phyloP scores from a whole-genome alignment of 2,888 invertebrate genomes.

The Didymodactylos carnosus region DNA sequence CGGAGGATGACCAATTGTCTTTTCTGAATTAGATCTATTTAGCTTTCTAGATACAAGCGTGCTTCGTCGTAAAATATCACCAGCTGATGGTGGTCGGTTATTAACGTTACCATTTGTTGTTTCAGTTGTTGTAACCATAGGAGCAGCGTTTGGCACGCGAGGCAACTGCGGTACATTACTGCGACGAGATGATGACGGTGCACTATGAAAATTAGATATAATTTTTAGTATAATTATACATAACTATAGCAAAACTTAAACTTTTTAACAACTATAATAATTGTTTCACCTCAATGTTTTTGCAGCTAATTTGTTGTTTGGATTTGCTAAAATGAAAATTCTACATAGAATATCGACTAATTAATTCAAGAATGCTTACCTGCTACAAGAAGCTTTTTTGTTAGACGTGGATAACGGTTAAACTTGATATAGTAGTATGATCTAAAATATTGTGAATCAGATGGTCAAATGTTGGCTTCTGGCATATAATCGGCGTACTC shows the following conservation, averaged over 20 bases:
- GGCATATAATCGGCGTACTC: constrained; percentile 36
- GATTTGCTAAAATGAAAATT: neutral
- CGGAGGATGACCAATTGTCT: neutral
- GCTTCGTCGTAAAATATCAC: neutral
- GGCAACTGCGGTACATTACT: neutral
- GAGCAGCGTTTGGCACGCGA: neutral
- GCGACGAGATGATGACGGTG: neutral
- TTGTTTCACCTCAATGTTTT: neutral
- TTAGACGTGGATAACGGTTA: constrained; percentile 62
- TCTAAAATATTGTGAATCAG: neutral
- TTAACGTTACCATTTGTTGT: neutral
- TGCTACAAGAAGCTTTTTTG: constrained; percentile 37
- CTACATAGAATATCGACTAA: no score
- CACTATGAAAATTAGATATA: no score
- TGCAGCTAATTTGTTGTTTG: neutral
- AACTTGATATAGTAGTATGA: constrained; percentile 62
- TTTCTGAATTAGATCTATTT: neutral
- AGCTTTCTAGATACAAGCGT: no score
- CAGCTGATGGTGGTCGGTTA: neutral
- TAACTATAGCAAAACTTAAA: neutral
- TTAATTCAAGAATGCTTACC: constrained; percentile 2
- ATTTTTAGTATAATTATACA: neutral
- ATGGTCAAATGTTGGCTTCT: neutral
- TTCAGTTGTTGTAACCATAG: neutral
- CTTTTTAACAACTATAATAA: no score